Evolutionary conservation across 1,140 invertebrate species (phyloP).

Genomic region (Augochlora pura): DNA sequence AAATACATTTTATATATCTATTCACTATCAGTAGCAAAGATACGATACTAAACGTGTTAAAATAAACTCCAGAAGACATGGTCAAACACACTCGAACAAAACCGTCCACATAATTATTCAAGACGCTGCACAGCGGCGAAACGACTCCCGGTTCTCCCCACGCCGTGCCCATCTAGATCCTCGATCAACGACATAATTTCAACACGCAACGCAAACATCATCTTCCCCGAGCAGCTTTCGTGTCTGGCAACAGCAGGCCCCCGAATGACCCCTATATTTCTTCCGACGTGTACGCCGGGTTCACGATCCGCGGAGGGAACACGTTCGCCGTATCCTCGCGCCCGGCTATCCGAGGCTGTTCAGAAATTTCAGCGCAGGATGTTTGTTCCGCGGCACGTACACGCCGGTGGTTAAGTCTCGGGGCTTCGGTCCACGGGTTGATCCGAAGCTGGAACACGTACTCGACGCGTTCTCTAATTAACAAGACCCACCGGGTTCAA

Average conservation of each 20-base stretch:
- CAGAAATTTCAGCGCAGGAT: background rate
- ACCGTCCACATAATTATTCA: too few relatives aligned
- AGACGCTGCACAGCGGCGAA: too few relatives aligned
- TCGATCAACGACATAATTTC: too few relatives aligned
- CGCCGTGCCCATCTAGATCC: too few relatives aligned
- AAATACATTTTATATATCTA: too few relatives aligned
- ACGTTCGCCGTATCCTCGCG: background rate
- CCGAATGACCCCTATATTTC: background rate
- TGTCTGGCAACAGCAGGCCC: background rate
- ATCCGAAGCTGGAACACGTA: constrained; percentile 48
- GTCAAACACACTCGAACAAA: too few relatives aligned
- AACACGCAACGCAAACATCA: too few relatives aligned
- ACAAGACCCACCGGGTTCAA: constrained; percentile 51
- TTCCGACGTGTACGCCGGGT: background rate
- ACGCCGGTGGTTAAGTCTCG: background rate
- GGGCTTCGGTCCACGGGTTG: constrained; percentile 22
- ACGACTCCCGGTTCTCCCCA: too few relatives aligned
- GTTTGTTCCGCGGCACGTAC: constrained; percentile 13
- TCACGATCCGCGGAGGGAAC: background rate
- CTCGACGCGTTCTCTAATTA: constrained; percentile 55
- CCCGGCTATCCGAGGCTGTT: background rate
- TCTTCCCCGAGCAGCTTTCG: too few relatives aligned
- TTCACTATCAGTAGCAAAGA: too few relatives aligned
- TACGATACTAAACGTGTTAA: too few relatives aligned
- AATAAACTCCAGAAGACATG: too few relatives aligned